phyloP scores from a whole-genome alignment of 1,140 invertebrate species.

The Sycophila sp. region DNA sequence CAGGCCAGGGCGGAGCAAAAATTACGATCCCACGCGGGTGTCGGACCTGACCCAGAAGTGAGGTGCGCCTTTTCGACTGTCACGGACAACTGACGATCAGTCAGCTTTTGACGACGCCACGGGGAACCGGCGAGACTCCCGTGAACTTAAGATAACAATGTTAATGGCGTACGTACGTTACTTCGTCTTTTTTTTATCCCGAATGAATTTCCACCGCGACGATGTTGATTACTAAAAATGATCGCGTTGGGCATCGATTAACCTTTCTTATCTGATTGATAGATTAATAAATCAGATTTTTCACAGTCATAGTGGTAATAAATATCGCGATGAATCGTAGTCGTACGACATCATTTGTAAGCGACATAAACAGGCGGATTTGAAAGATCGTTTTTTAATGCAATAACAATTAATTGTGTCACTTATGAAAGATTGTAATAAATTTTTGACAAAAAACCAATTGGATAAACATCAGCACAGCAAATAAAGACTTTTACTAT shows the following conservation, averaged over 20 bases:
- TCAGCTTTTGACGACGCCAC: conserved; percentile 49
- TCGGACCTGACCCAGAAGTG: conserved; percentile 32
- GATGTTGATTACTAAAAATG: conserved; percentile 2
- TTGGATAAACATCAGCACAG: too few relatives aligned
- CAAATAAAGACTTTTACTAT: too few relatives aligned
- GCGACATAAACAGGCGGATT: too few relatives aligned
- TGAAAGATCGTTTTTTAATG: too few relatives aligned
- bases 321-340: too few relatives aligned
- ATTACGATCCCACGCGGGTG: conserved; percentile 41
- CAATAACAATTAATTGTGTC: too few relatives aligned
- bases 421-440: too few relatives aligned
- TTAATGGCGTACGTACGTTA: conserved; percentile 19
- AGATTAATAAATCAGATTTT: not conserved
- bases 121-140: conserved; percentile 44
- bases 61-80: conserved; percentile 48
- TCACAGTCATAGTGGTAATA: too few relatives aligned
- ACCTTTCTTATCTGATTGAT: conserved; percentile 6
- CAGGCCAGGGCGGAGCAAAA: conserved; percentile 21
- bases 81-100: conserved; percentile 49
- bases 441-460: too few relatives aligned
- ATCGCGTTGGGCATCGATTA: conserved; percentile 4
- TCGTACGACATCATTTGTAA: too few relatives aligned
- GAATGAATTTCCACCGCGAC: not conserved
- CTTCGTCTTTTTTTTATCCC: not conserved
- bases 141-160: conserved; percentile 38